Evolutionary conservation across 2,113 vertebrate species (phyloP).

Genomic region (Phylloscopus whistleri): DNA sequence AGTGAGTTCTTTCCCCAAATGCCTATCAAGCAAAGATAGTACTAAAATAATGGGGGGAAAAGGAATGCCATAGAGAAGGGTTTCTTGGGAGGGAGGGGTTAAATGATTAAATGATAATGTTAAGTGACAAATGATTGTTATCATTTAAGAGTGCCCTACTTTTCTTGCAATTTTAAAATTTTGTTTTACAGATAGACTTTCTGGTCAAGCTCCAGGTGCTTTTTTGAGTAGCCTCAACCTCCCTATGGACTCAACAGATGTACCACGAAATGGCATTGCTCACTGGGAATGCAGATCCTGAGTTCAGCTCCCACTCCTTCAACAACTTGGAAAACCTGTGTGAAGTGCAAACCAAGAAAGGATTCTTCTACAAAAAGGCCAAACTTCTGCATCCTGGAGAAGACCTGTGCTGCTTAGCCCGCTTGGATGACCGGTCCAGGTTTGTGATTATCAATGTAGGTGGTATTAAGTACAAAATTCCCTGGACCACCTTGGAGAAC

Average conservation of each 20-base stretch:
- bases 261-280: conserved; percentile 87
- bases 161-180: neutral
- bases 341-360: conserved; percentile 83
- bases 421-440: conserved; percentile 57
- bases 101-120: too few relatives aligned
- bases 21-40: neutral
- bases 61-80: neutral
- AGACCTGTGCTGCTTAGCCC: conserved; percentile 67
- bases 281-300: conserved; percentile 79
- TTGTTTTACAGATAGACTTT: neutral
- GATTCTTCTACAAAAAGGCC: conserved; percentile 85
- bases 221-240: neutral
- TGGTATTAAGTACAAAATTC: conserved; percentile 89
- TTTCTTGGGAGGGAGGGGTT: neutral
- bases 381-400: conserved; percentile 76
- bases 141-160: neutral
- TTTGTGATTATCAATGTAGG: conserved; percentile 93
- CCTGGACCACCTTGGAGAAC: conserved; percentile 92
- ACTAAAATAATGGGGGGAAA: neutral
- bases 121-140: neutral
- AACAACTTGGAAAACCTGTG: conserved; percentile 77
- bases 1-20: neutral
- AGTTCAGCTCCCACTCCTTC: conserved; percentile 80
- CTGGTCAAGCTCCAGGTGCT: neutral
- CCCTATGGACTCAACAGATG: conserved; percentile 66